These are phyloP conservation scores for Cryptomyrus ogoouensis DNA, from an alignment of 2,113 vertebrate species.

Conservation along the genomic window DNA sequence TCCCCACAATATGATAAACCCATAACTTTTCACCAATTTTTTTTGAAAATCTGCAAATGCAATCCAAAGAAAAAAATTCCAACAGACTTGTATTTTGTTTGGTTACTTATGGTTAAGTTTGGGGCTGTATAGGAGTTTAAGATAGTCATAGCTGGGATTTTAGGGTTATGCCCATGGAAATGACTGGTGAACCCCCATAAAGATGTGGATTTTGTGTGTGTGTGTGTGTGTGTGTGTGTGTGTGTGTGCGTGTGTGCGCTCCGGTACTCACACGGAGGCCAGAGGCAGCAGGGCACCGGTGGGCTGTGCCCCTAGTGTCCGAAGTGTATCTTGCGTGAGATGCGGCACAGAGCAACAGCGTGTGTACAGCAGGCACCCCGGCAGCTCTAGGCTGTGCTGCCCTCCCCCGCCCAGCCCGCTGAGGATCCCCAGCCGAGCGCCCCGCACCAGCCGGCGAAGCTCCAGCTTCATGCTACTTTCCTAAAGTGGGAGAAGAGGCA, in stretches of 20 bases:
- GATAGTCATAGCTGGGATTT: not conserved
- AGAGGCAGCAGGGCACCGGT: constrained; percentile 73
- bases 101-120: not conserved
- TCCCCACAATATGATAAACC: not conserved
- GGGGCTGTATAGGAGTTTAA: not conserved
- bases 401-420: constrained; percentile 61
- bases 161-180: not conserved
- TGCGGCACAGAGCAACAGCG: constrained; percentile 78
- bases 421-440: constrained; percentile 72
- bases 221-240: not conserved
- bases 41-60: not conserved
- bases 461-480: constrained; percentile 66
- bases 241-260: not conserved
- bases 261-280: constrained; percentile 66
- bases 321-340: constrained; percentile 77
- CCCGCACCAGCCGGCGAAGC: constrained; percentile 62
- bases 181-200: not conserved
- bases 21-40: not conserved
- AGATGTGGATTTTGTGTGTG: not conserved
- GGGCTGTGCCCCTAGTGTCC: constrained; percentile 64
- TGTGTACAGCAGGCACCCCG: constrained; percentile 84
- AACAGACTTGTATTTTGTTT: not conserved
- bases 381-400: constrained; percentile 63
- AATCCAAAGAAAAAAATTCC: not conserved
- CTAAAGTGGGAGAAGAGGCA: not conserved